A percentile compares a stretch with the other conserved stretches of the same genome.
These are phyloP conservation scores for Cotesia chilonis DNA, from an alignment of 1,140 invertebrate species.

Conservation along the genomic window DNA sequence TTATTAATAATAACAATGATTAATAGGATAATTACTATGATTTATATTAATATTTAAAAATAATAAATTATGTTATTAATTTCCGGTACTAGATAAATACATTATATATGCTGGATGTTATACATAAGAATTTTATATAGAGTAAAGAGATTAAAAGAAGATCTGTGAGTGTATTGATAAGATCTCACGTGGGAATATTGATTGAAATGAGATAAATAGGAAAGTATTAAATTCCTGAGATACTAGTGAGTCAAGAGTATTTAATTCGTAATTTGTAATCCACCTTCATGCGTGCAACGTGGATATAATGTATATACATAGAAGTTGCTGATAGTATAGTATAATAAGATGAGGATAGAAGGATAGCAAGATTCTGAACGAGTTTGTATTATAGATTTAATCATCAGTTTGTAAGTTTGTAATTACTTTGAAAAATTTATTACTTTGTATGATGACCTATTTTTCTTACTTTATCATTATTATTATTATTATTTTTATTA, in stretches of 20 bases:
- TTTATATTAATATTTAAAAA: no score
- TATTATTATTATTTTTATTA: no score
- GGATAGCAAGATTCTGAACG: constrained; percentile 22
- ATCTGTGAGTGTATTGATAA: constrained; percentile 9
- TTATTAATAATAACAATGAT: no score
- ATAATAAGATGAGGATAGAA: constrained; percentile 15
- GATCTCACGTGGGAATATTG: constrained; percentile 31
- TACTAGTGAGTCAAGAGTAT: constrained; percentile 25
- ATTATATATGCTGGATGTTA: no score
- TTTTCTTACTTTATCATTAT: no score
- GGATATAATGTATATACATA: no score
- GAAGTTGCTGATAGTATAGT: no score
- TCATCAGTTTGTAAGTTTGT: constrained; percentile 2
- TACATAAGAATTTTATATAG: no score
- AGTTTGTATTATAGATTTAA: constrained; percentile 8
- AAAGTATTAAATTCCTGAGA: constrained; percentile 26
- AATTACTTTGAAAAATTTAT: constrained; percentile 13
- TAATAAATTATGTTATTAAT: no score
- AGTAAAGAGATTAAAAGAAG: no score
- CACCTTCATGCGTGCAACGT: constrained; percentile 29
- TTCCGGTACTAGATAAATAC: no score
- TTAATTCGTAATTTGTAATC: constrained; percentile 41
- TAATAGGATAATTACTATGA: no score
- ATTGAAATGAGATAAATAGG: constrained; percentile 15
- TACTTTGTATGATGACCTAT: neutral